Evolutionary conservation across 2,888 invertebrate species (phyloP).

Genomic region (Rhagophthalmus giganteus): DNA sequence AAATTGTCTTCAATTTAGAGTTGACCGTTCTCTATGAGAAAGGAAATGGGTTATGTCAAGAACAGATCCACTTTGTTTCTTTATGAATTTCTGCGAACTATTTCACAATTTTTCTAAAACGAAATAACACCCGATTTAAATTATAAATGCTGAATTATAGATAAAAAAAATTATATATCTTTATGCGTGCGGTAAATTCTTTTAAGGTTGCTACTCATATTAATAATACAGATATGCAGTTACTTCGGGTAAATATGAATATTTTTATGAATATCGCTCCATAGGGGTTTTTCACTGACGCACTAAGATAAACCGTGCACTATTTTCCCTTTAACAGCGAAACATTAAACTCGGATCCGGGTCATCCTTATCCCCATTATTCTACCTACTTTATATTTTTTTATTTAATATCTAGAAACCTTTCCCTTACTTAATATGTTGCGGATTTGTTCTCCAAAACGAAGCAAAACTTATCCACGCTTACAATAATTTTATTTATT

Average conservation of each 20-base stretch:
- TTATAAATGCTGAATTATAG: background rate
- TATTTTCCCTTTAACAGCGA: slow-evolving; percentile 28
- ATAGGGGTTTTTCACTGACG: slow-evolving; percentile 31
- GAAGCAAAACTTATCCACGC: too few species aligned
- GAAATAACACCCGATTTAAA: background rate
- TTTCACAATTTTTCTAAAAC: background rate
- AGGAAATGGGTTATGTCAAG: background rate
- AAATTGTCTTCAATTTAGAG: background rate
- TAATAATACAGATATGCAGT: slow-evolving; percentile 39
- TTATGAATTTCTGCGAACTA: background rate
- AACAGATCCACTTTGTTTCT: background rate
- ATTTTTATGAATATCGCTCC: slow-evolving; percentile 36
- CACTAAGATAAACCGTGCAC: slow-evolving; percentile 35
- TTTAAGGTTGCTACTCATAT: slow-evolving; percentile 33
- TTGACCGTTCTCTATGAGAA: background rate
- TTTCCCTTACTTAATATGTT: too few species aligned
- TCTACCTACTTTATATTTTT: too few species aligned
- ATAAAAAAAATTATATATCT: too few species aligned
- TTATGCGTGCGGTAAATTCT: too few species aligned
- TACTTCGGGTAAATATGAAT: slow-evolving; percentile 35
- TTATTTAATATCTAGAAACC: too few species aligned
- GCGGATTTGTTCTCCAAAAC: too few species aligned
- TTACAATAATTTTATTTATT: too few species aligned
- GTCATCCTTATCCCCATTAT: too few species aligned
- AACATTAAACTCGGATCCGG: slow-evolving; percentile 17